Base-by-base conservation (phyloP, 2,113 vertebrate species). In the Henicopernis longicauda region DNA sequence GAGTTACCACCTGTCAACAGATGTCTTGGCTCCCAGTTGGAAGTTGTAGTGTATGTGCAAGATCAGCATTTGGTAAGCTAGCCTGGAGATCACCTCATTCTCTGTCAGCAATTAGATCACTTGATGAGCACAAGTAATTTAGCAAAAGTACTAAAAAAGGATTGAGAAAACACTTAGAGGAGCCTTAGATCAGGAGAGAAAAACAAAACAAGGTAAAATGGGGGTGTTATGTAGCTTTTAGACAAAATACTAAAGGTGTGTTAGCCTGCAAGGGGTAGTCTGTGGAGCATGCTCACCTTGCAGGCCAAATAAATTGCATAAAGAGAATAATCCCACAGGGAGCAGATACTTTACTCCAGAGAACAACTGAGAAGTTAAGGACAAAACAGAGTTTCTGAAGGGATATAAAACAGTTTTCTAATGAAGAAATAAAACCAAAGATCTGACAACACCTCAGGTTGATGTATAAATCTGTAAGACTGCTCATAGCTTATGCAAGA, bases 1-100 rank as follows among this genome's bases (percentile, higher is more conserved):
- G 65, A 89, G 44, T 74, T 95, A 59, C 55, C 73, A 92, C 90
- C 86, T 95, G 80, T 82, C 82, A 79, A 72, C 65, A 93, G 69
- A 61, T 27, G 8, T 65, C 69, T 66, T 93, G 89, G 73, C 93
- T 93, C 57, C 36, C 32, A 25, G 27, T 92, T 58, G 85, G n/a
- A 77, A 82, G 26, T 6, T 63, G 16, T 17, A 38, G 63, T 52
- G 8, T 52, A 67, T 65, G 40, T 81, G 65, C 77, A 86, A 92
- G 72, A 63, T 92, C 76, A 95, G 83, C 89, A 36, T 78, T 96
- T 74, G 71, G 44, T 78, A 74, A 73, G 7, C 42, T 83, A 86
- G 67, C 52, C 80, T 92, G 65, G 36, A 86, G 69, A 92, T 63
- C 71, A 62, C 54, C 49, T 93, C 67, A 23, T 83, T 93, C 67